These are phyloP conservation scores for Melanocharis versteri DNA, from an alignment of 2,113 vertebrate genomes.

Conservation along the genomic window DNA sequence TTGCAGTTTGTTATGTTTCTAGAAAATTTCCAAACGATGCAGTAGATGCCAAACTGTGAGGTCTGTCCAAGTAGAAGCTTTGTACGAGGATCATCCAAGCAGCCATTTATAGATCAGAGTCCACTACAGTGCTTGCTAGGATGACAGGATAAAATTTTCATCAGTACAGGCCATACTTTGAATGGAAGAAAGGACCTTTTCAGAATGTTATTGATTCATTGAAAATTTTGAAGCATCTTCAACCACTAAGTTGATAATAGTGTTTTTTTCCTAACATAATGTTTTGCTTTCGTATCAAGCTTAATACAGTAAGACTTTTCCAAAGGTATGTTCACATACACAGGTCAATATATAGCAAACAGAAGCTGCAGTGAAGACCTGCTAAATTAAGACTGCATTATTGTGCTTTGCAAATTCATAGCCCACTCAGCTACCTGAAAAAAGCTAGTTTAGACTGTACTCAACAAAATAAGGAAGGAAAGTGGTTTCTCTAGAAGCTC, in stretches of 20 bases:
- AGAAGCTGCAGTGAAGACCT: not conserved
- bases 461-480: not conserved
- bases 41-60: not conserved
- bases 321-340: not conserved
- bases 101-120: not conserved
- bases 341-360: not conserved
- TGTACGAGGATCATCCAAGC: not conserved
- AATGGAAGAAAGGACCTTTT: not conserved
- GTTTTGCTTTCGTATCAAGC: not conserved
- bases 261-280: fast-evolving
- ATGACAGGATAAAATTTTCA: not conserved
- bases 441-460: not conserved
- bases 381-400: not conserved
- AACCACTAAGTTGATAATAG: not conserved
- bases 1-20: not conserved
- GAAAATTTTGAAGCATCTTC: not conserved
- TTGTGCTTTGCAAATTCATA: not conserved
- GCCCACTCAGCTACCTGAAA: not conserved
- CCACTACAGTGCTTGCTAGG: not conserved
- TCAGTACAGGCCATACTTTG: not conserved
- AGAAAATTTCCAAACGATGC: not conserved
- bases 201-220: not conserved
- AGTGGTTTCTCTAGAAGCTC: not conserved
- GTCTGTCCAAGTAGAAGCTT: not conserved
- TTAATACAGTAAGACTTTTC: not conserved